These are phyloP conservation scores for Drosophila maculinotata DNA, from an alignment of 2,888 invertebrate genomes.

Conservation along the genomic window DNA sequence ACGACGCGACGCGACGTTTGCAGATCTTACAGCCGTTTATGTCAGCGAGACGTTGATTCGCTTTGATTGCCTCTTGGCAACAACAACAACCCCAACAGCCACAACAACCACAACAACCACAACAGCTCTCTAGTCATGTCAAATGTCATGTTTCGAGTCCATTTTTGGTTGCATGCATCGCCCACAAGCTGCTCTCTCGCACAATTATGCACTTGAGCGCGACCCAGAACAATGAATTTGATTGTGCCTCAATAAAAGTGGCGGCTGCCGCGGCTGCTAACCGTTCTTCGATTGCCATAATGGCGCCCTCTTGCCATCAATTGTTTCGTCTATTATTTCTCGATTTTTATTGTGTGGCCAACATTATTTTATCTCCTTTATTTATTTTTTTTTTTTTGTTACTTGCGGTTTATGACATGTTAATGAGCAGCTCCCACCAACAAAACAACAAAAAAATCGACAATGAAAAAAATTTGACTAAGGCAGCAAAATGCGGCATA, in stretches of 20 bases:
- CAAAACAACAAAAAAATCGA: slow-evolving; percentile 6
- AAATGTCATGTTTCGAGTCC: slow-evolving; percentile 62
- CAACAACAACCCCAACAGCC: not conserved
- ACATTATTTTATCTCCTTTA: slow-evolving; percentile 13
- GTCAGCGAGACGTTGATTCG: slow-evolving; percentile 46
- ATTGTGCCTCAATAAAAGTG: slow-evolving; percentile 39
- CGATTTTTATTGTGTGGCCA: slow-evolving; percentile 26
- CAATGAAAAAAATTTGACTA: slow-evolving; percentile 25
- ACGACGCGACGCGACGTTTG: slow-evolving; percentile 46
- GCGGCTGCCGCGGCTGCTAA: slow-evolving; percentile 20
- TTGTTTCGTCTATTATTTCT: slow-evolving; percentile 40
- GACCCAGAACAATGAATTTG: slow-evolving; percentile 66
- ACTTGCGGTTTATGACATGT: slow-evolving; percentile 78
- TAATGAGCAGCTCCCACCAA: slow-evolving; percentile 67
- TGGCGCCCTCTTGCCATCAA: slow-evolving; percentile 33
- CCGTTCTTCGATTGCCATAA: slow-evolving; percentile 14
- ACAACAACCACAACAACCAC: not conserved
- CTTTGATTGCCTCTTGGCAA: slow-evolving; percentile 32
- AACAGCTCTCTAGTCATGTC: slow-evolving; percentile 50
- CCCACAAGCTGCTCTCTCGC: slow-evolving; percentile 34
- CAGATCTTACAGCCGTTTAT: slow-evolving; percentile 50
- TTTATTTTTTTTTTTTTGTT: slow-evolving; percentile 5
- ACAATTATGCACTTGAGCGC: slow-evolving; percentile 55
- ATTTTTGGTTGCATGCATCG: slow-evolving; percentile 42
- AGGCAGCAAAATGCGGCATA: slow-evolving; percentile 45